These are phyloP conservation scores for Magallana nippona DNA, from an alignment of 2,888 invertebrate species.

Conservation along the genomic window DNA sequence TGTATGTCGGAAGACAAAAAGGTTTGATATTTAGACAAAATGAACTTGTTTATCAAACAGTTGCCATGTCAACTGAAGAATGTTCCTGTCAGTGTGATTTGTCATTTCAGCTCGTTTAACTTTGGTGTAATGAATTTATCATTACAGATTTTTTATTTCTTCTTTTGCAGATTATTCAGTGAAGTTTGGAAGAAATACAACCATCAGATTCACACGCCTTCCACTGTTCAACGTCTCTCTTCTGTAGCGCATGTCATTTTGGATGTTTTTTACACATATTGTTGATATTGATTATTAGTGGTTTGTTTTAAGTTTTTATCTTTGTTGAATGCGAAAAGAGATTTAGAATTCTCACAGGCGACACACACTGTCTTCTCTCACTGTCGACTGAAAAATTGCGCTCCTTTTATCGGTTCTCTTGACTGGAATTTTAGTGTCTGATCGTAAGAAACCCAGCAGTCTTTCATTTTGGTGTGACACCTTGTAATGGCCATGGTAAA, in stretches of 20 bases:
- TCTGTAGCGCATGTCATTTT: background rate
- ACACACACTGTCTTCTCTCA: conserved; percentile 11
- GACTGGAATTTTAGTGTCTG: background rate
- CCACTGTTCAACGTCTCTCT: background rate
- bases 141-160: background rate
- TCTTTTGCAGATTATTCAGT: conserved; percentile 20
- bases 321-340: conserved; percentile 1
- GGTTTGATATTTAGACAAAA: background rate
- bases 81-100: background rate
- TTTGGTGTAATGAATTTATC: conserved; percentile 16
- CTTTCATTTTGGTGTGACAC: conserved; percentile 32
- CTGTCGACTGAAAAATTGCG: background rate
- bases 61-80: conserved; percentile 10
- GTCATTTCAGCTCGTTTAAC: conserved; percentile 10
- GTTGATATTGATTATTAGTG: conserved; percentile 23
- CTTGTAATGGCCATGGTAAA: conserved; percentile 74
- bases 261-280: conserved; percentile 21
- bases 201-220: background rate
- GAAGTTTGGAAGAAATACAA: conserved; percentile 24
- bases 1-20: background rate
- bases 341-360: conserved; percentile 9
- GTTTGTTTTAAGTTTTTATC: conserved; percentile 16
- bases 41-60: conserved; percentile 4
- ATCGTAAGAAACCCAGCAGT: conserved; percentile 15
- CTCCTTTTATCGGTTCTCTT: background rate